These are phyloP conservation scores for Amiota minor DNA, from an alignment of 2,888 invertebrate genomes.

Conservation along the genomic window DNA sequence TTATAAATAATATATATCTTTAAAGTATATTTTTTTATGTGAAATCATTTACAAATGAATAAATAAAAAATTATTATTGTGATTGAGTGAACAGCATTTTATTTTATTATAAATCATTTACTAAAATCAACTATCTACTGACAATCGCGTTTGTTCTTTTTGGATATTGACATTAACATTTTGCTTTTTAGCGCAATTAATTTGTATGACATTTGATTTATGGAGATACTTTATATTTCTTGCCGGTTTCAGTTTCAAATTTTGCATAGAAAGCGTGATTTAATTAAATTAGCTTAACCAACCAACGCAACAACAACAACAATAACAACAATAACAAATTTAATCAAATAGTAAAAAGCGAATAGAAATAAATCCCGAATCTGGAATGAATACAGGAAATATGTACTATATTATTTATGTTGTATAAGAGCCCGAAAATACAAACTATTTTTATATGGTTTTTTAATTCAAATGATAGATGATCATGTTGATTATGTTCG, in stretches of 20 bases:
- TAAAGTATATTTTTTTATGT: slow-evolving; percentile 53
- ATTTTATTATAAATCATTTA: too few species aligned
- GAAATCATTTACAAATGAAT: slow-evolving; percentile 57
- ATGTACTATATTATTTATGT: background rate
- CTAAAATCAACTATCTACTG: too few species aligned
- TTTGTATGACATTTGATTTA: too few species aligned
- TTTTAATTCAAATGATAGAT: too few species aligned
- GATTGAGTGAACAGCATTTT: background rate
- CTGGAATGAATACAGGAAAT: background rate
- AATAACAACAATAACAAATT: slow-evolving; percentile 4
- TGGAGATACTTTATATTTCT: too few species aligned
- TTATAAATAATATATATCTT: slow-evolving; percentile 55
- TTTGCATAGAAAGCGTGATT: slow-evolving; percentile 9
- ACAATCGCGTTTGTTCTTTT: too few species aligned
- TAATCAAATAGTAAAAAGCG: background rate
- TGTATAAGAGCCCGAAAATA: too few species aligned
- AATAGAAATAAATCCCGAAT: background rate
- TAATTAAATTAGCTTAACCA: background rate
- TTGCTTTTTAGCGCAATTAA: too few species aligned
- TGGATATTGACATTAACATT: too few species aligned
- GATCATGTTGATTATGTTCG: too few species aligned
- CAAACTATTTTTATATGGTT: too few species aligned
- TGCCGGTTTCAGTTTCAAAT: background rate
- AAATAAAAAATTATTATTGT: slow-evolving; percentile 16
- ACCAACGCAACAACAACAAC: too few species aligned